These are phyloP conservation scores for Brachyopa scutellaris DNA, from an alignment of 2,888 invertebrate genomes.

Conservation along the genomic window DNA sequence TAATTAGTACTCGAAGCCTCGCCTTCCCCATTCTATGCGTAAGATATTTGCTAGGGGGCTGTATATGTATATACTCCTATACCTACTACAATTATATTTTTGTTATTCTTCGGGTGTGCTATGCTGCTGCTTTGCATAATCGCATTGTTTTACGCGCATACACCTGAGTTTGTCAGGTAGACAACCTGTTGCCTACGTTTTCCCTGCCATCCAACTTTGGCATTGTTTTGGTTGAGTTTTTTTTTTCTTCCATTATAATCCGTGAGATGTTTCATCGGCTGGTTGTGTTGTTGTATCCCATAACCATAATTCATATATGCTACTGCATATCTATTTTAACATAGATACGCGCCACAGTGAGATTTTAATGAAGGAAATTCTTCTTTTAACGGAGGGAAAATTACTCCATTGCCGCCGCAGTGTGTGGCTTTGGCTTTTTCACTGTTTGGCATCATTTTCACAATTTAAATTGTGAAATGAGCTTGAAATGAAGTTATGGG, in stretches of 20 bases:
- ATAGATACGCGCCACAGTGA: constrained; percentile 22
- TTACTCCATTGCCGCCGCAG: constrained; percentile 10
- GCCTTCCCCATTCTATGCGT: neutral
- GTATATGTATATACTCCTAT: constrained; percentile 1
- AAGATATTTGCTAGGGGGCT: no score
- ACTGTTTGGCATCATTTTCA: constrained; percentile 39
- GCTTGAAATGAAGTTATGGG: constrained; percentile 15
- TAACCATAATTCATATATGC: neutral
- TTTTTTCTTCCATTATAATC: constrained; percentile 2
- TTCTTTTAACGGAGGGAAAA: constrained; percentile 17
- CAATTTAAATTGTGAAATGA: constrained; percentile 39
- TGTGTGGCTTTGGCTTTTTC: constrained; percentile 21
- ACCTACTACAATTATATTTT: neutral
- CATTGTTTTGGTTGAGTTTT: constrained; percentile 22
- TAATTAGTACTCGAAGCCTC: constrained; percentile 6
- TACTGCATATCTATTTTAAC: constrained; percentile 1
- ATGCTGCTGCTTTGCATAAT: constrained; percentile 47
- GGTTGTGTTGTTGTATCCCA: constrained; percentile 1
- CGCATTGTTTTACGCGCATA: constrained; percentile 53
- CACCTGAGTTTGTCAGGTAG: constrained; percentile 44
- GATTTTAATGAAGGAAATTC: constrained; percentile 33
- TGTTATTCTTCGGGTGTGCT: constrained; percentile 33
- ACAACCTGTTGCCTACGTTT: constrained; percentile 52
- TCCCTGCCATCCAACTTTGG: neutral
- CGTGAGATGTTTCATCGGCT: constrained; percentile 31